Percentiles rank a stretch among this genome's conserved stretches.
Evolutionary conservation across 2,113 vertebrate genomes (phyloP).

Genomic region (Monopterus albus): DNA sequence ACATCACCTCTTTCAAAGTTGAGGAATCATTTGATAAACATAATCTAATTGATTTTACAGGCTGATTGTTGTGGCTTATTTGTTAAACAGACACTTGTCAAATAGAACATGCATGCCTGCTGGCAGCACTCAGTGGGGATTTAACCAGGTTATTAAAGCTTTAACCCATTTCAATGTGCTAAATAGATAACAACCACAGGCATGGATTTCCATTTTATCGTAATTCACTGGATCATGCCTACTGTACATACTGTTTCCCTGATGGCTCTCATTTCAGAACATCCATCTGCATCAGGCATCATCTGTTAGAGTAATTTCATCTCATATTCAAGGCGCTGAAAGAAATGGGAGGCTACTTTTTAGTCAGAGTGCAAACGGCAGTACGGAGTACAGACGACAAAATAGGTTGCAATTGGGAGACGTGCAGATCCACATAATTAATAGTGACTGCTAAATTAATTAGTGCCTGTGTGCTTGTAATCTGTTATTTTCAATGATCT

Average conservation of each 20-base stretch:
- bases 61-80: slow-evolving; percentile 65
- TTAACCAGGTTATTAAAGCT: slow-evolving; percentile 66
- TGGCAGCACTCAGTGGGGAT: slow-evolving; percentile 45
- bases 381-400: slow-evolving; percentile 36
- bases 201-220: slow-evolving; percentile 70
- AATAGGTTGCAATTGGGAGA: slow-evolving; percentile 31
- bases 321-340: slow-evolving; percentile 15
- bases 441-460: slow-evolving; percentile 57
- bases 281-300: slow-evolving; percentile 63
- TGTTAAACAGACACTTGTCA: slow-evolving; percentile 65
- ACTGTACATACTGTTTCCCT: slow-evolving; percentile 36
- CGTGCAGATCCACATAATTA: slow-evolving; percentile 42
- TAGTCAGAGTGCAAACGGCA: slow-evolving; percentile 10
- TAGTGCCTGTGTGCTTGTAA: slow-evolving; percentile 15
- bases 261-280: slow-evolving; percentile 51
- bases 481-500: slow-evolving; percentile 28
- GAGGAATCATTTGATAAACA: slow-evolving; percentile 9
- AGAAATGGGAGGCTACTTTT: slow-evolving; percentile 33
- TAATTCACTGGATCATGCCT: slow-evolving; percentile 60
- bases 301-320: slow-evolving; percentile 59
- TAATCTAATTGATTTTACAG: slow-evolving; percentile 40
- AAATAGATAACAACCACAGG: slow-evolving; percentile 70
- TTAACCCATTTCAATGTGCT: slow-evolving; percentile 55
- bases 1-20: not conserved
- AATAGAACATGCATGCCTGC: slow-evolving; percentile 47